Evolutionary conservation across 2,113 vertebrate species (phyloP).

Genomic region (Grus americana): DNA sequence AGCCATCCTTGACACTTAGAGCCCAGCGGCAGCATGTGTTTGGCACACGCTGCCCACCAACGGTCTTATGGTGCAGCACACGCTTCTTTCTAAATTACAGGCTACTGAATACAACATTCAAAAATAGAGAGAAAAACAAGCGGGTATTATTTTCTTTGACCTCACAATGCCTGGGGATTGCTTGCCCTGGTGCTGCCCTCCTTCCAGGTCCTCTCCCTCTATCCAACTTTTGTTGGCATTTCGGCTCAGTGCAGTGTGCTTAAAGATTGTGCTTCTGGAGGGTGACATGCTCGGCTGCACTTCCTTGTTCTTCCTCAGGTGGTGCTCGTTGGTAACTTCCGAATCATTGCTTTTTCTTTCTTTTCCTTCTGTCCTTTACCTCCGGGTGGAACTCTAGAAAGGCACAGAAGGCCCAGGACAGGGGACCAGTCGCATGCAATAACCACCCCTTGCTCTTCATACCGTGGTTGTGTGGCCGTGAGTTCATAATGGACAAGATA

Average conservation of each 20-base stretch:
- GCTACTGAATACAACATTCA: not conserved
- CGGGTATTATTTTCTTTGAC: fast-evolving
- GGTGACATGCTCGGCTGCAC: not conserved
- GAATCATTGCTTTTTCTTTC: not conserved
- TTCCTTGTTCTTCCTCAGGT: not conserved
- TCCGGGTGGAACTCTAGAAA: not conserved
- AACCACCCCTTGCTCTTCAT: not conserved
- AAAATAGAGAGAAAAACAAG: not conserved
- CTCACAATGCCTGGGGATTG: not conserved
- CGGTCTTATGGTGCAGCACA: not conserved
- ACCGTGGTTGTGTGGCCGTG: not conserved
- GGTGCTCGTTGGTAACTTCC: not conserved
- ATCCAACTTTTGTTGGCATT: not conserved
- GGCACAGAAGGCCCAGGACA: not conserved
- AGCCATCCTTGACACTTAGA: fast-evolving
- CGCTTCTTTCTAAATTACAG: not conserved
- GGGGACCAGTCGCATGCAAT: not conserved
- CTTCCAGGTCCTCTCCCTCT: not conserved
- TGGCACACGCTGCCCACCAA: not conserved
- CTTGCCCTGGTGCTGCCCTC: not conserved
- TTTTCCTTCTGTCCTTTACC: not conserved
- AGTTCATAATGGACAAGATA: fast-evolving
- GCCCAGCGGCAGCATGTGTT: fast-evolving
- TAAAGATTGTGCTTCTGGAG: not conserved
- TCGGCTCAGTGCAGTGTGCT: fast-evolving